phyloP scores from a whole-genome alignment of 2,888 invertebrate genomes.

The Rugalucina vietnamica region DNA sequence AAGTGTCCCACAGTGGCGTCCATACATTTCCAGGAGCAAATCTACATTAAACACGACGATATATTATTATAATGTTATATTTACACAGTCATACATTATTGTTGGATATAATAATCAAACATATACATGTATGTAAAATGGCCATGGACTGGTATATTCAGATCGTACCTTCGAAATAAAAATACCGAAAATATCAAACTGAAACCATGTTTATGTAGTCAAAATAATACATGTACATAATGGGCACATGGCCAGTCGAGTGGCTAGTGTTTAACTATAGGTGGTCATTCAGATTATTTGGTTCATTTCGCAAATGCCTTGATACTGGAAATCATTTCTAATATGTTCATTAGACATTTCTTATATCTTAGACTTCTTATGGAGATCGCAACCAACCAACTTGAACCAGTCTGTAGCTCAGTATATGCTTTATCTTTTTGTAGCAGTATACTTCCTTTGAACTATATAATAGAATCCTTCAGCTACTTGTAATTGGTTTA shows the following conservation, averaged over 20 bases:
- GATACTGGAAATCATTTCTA: too few relatives aligned
- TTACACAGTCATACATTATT: not conserved
- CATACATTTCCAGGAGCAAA: slow-evolving; percentile 82
- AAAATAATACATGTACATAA: not conserved
- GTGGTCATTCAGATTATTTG: too few relatives aligned
- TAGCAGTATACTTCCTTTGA: not conserved
- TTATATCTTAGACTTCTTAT: not conserved
- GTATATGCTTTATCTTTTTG: not conserved
- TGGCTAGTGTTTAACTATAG: too few relatives aligned
- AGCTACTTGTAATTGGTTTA: not conserved
- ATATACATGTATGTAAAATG: not conserved
- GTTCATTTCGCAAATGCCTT: too few relatives aligned
- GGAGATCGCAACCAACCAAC: not conserved
- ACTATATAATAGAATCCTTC: too few relatives aligned
- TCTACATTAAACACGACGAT: slow-evolving; percentile 58
- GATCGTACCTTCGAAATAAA: not conserved
- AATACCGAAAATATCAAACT: not conserved
- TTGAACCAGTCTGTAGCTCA: not conserved
- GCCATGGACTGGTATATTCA: too few relatives aligned
- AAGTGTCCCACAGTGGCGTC: slow-evolving; percentile 81
- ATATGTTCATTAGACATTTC: not conserved
- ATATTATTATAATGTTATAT: not conserved
- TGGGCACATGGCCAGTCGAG: too few relatives aligned
- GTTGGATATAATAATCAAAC: not conserved
- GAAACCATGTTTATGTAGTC: not conserved